Conservation (phyloP, 2,113 vertebrate genomes). For the Coregonus clupeaformis region DNA sequence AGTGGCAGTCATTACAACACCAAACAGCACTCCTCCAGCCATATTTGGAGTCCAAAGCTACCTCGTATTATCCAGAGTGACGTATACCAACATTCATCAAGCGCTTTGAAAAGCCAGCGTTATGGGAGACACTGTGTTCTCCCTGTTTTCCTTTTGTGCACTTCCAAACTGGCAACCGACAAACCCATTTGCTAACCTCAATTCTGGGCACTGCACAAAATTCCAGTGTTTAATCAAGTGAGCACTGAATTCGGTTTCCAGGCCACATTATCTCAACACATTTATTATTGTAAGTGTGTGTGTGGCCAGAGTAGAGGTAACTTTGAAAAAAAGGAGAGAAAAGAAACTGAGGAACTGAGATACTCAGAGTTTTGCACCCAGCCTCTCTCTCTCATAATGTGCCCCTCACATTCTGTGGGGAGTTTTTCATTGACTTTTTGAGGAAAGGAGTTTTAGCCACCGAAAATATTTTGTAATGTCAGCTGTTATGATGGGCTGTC, state of each 20-base stretch:
- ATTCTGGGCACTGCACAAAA: slow-evolving; percentile 79
- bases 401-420: slow-evolving; percentile 40
- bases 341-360: slow-evolving; percentile 35
- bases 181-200: slow-evolving; percentile 77
- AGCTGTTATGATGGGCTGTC: slow-evolving; percentile 63
- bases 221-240: slow-evolving; percentile 82
- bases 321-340: slow-evolving; percentile 16
- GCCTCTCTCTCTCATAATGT: background rate
- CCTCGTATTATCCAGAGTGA: slow-evolving; percentile 69
- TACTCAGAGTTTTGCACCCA: slow-evolving; percentile 25
- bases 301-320: slow-evolving; percentile 66
- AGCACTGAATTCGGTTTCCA: slow-evolving; percentile 74
- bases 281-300: slow-evolving; percentile 78
- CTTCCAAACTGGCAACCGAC: slow-evolving; percentile 75
- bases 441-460: slow-evolving; percentile 56
- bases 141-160: slow-evolving; percentile 71
- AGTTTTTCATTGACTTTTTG: slow-evolving; percentile 61
- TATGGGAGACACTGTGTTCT: slow-evolving; percentile 68
- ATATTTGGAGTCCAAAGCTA: slow-evolving; percentile 72
- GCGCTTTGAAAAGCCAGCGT: slow-evolving; percentile 66
- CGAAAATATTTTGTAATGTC: slow-evolving; percentile 71
- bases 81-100: slow-evolving; percentile 76
- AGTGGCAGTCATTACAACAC: slow-evolving; percentile 58
- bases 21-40: slow-evolving; percentile 63
- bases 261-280: slow-evolving; percentile 81